phyloP scores from a whole-genome alignment of 2,113 vertebrate species.

The Coreoperca whiteheadi region DNA sequence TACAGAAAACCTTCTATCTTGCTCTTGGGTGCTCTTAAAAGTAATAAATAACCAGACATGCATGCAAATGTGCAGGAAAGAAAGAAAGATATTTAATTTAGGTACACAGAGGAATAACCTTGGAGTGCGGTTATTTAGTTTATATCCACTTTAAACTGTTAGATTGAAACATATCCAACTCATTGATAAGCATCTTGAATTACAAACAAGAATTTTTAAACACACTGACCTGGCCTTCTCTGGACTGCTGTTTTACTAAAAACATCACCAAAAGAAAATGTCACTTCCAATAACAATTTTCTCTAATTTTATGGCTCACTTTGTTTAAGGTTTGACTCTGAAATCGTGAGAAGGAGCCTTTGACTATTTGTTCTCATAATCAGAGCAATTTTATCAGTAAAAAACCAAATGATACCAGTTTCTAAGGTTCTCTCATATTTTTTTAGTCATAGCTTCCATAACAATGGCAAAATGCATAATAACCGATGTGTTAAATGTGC shows the following conservation, averaged over 20 bases:
- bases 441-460: background rate
- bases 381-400: conserved; percentile 5
- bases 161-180: background rate
- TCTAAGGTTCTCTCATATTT: conserved; percentile 13
- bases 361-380: background rate
- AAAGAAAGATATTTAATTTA: background rate
- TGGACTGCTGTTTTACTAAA: background rate
- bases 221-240: background rate
- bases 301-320: background rate
- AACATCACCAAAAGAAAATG: background rate
- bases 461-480: conserved; percentile 2
- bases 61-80: background rate
- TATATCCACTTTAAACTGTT: conserved; percentile 7
- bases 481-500: conserved; percentile 18
- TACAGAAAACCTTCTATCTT: background rate
- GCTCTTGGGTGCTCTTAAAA: background rate
- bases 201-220: conserved; percentile 1
- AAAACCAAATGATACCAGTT: conserved; percentile 4
- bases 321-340: background rate
- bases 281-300: background rate
- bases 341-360: conserved; percentile 2
- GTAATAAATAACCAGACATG: background rate
- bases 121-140: background rate
- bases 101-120: background rate
- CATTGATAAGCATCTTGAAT: background rate